Evolutionary conservation across 2,888 invertebrate species (phyloP).

Genomic region (Pyralis farinalis): DNA sequence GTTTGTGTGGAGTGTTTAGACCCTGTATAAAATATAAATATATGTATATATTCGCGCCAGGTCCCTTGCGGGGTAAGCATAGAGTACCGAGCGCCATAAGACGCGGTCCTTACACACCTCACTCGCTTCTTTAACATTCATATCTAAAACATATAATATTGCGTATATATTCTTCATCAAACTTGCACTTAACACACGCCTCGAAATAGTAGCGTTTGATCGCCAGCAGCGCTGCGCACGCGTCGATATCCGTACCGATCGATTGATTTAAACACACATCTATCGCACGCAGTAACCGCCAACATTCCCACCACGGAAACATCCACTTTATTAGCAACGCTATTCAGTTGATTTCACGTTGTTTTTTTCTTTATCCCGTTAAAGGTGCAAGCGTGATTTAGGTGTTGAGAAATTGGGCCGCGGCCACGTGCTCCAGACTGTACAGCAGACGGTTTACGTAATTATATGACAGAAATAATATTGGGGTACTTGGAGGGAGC

Average conservation of each 20-base stretch:
- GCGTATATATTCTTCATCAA: background rate
- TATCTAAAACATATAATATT: too few relatives aligned
- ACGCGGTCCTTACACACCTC: too few relatives aligned
- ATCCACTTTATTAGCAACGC: background rate
- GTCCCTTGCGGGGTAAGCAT: too few relatives aligned
- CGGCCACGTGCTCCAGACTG: slow-evolving; percentile 39
- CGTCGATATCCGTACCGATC: slow-evolving; percentile 60
- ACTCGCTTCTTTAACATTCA: too few relatives aligned
- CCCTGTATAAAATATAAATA: too few relatives aligned
- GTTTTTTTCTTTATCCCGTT: slow-evolving; percentile 24
- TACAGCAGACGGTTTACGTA: slow-evolving; percentile 35
- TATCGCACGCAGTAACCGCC: slow-evolving; percentile 20
- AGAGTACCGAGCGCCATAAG: too few relatives aligned
- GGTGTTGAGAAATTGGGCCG: slow-evolving; percentile 32
- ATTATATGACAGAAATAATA: slow-evolving; percentile 21
- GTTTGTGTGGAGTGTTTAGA: too few relatives aligned
- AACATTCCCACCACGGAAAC: background rate
- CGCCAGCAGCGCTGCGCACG: slow-evolving; percentile 58
- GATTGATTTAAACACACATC: slow-evolving; percentile 68
- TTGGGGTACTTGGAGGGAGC: slow-evolving; percentile 6
- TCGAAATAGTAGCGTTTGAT: slow-evolving; percentile 62
- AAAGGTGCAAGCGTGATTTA: slow-evolving; percentile 37
- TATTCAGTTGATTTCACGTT: slow-evolving; percentile 13
- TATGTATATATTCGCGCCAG: too few relatives aligned
- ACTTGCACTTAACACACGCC: slow-evolving; percentile 48